Base-by-base conservation (phyloP, 2,113 vertebrate genomes). In the Globicephala melas region DNA sequence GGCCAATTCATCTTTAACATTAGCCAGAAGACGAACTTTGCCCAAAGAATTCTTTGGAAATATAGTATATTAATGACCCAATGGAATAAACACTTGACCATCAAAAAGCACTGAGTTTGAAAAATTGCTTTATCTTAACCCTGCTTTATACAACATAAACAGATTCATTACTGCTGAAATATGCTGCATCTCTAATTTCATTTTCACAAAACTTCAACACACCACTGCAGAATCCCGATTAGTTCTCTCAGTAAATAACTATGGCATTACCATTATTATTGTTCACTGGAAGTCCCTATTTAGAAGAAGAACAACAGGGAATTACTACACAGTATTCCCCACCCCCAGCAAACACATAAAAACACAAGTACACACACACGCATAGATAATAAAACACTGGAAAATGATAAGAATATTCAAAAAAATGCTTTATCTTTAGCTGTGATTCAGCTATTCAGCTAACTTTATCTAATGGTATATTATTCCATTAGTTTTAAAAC, bases 161-260 rank as follows among this genome's bases (percentile, higher is more conserved):
- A 95, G 58, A 77, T 47, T 91, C 92, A 84, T 68, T 97, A 80
- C 28, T 96, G 71, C 53, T 94, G 93, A 96, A 50, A 86, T 80
- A 91, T 55, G 74, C 65, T 92, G 76, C 44, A 63, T 94, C 41
- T 96, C 60, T 93, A 91, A 97, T 77, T 94, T 90, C 60, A 90
- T 94, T 96, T 96, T 77, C 50, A 91, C 26, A 86, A 95, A 96
- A 92, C 44, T 91, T 84, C 8, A 83, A 84, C 18, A 36, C 4
- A 91, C 86, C 15, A 77, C 67, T 25, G 38, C 20, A 94, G 91
- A 97, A 96, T 91, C 33, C 67, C 93, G 91, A 94, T 95, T 96
- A 96, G 88, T 89, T 96, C 44, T 92, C 90, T 88, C 50, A 74
- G 58, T 97, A 97, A 96, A 89, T 95, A 95, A 80, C 67, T 93